Evolutionary conservation across 2,888 invertebrate species (phyloP).

Genomic region (Mycalesis mineus): DNA sequence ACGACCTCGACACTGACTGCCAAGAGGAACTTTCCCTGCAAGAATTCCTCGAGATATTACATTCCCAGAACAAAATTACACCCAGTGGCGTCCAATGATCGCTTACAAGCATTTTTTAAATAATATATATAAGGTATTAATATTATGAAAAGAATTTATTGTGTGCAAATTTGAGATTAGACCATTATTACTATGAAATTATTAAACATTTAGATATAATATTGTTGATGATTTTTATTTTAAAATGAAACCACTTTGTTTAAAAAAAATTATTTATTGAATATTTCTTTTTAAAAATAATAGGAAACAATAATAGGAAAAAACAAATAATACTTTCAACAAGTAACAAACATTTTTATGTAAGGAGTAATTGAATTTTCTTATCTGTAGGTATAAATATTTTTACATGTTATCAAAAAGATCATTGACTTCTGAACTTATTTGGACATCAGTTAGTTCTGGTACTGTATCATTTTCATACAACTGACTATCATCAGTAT

Average conservation of each 20-base stretch:
- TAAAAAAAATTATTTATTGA: not conserved
- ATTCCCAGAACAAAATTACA: conserved; percentile 68
- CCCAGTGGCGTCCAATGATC: conserved; percentile 59
- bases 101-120: conserved; percentile 37
- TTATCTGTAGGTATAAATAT: not conserved
- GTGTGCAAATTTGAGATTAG: conserved; percentile 65
- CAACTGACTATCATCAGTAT: conserved; percentile 59
- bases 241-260: not conserved
- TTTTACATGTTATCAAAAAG: conserved; percentile 67
- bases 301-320: not conserved
- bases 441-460: conserved; percentile 51
- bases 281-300: not conserved
- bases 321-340: too few relatives aligned
- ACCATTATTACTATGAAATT: conserved; percentile 45
- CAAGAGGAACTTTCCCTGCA: conserved; percentile 73
- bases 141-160: conserved; percentile 64
- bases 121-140: conserved; percentile 36
- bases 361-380: too few relatives aligned
- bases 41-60: conserved; percentile 70
- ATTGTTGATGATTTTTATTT: conserved; percentile 13
- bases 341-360: too few relatives aligned
- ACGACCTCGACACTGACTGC: conserved; percentile 73
- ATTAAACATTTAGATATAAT: conserved; percentile 28
- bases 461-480: conserved; percentile 68
- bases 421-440: conserved; percentile 59